phyloP scores from a whole-genome alignment of 2,797 vertebrate species.

The Myoxocephalus aenaeus region DNA sequence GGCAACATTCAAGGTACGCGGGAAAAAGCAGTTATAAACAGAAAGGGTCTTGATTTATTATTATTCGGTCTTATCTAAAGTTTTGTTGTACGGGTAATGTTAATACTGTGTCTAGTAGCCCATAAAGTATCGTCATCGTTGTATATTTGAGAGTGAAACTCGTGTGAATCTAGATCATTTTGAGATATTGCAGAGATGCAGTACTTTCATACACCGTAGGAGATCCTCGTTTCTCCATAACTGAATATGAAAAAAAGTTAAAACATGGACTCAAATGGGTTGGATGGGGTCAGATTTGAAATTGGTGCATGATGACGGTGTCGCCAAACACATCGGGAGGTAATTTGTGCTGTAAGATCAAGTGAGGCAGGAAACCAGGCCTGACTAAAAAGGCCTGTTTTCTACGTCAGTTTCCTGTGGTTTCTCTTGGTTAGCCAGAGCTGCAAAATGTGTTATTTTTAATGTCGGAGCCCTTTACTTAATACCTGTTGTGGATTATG shows the following conservation, averaged over 20 bases:
- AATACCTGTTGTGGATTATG: constrained; percentile 11
- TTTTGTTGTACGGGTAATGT: constrained; percentile 3
- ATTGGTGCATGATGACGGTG: constrained; percentile 6
- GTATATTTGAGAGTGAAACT: constrained; percentile 18
- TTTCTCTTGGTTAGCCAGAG: constrained; percentile 11
- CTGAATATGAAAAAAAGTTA: neutral
- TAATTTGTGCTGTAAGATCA: constrained; percentile 21
- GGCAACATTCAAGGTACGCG: neutral
- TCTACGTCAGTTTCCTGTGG: neutral
- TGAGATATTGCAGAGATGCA: neutral
- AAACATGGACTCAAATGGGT: neutral
- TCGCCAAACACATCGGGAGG: constrained; percentile 17
- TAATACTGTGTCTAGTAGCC: neutral
- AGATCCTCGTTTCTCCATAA: neutral
- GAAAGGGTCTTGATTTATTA: constrained; percentile 12
- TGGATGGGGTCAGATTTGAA: neutral
- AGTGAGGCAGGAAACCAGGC: neutral
- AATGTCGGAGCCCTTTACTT: constrained; percentile 22
- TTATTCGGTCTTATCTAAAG: neutral
- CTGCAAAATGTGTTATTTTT: constrained; percentile 20
- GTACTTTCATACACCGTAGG: neutral
- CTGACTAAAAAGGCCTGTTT: neutral
- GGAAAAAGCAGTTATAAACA: neutral
- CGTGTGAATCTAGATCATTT: neutral
- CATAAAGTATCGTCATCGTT: constrained; percentile 4